A percentile compares a stretch with the other conserved stretches of the same genome.
These are phyloP conservation scores for Geococcyx californianus DNA, from an alignment of 2,113 vertebrate genomes.

Conservation along the genomic window DNA sequence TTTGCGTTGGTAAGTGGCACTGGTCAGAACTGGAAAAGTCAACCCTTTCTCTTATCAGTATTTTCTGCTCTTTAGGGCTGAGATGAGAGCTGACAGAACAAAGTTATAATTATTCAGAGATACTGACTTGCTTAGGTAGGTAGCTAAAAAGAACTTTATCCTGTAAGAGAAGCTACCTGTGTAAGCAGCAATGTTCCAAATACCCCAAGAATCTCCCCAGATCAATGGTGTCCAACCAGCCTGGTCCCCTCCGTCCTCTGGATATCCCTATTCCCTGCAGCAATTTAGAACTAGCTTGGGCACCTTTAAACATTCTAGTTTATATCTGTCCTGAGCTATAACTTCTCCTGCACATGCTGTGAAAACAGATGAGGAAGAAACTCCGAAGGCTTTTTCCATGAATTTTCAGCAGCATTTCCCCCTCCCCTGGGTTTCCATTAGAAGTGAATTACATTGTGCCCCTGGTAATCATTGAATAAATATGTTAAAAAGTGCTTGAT, in stretches of 20 bases:
- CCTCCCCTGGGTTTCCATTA: background rate
- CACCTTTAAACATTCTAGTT: background rate
- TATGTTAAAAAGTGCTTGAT: slow-evolving; percentile 49
- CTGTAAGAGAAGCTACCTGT: fast-evolving
- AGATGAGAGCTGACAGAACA: background rate
- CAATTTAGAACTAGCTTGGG: background rate
- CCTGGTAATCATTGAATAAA: slow-evolving; percentile 57
- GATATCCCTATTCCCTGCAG: background rate
- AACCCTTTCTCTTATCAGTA: background rate
- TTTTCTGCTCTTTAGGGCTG: background rate
- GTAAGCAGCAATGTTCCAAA: background rate
- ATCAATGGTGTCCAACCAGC: fast-evolving
- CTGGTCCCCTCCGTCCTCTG: background rate
- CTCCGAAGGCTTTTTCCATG: background rate
- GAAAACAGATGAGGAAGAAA: background rate
- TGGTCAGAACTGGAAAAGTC: background rate
- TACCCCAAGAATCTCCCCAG: background rate
- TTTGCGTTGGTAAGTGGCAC: fast-evolving
- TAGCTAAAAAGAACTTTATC: background rate
- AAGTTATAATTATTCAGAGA: background rate
- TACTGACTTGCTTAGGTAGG: background rate
- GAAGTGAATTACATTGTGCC: background rate
- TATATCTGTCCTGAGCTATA: background rate
- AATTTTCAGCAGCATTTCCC: background rate
- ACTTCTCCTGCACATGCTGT: background rate